Conservation (phyloP, 2,797 vertebrate genomes). For the Tokudaia tokunoshimensis region DNA sequence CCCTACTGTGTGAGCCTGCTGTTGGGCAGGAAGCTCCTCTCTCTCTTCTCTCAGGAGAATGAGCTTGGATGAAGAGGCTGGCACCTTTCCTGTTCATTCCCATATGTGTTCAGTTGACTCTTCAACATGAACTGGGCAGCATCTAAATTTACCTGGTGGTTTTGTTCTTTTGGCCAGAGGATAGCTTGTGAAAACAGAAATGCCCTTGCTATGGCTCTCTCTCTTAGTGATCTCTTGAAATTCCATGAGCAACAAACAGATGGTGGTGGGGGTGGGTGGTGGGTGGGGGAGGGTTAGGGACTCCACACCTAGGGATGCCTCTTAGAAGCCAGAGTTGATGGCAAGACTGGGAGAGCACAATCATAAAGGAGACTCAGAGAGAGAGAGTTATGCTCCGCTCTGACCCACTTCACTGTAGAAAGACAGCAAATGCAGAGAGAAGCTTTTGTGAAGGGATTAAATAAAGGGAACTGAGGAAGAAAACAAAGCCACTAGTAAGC, state of each 20-base stretch:
- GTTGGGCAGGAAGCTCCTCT: conserved; percentile 56
- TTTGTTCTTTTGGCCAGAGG: conserved; percentile 30
- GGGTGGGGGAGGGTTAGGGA: too few species aligned
- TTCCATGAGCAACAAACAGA: background rate
- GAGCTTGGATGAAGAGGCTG: conserved; percentile 54
- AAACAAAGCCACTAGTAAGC: conserved; percentile 3
- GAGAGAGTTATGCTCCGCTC: background rate
- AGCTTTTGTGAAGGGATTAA: conserved; percentile 31
- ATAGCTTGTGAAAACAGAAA: conserved; percentile 51
- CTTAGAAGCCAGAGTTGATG: background rate
- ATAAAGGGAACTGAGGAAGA: background rate
- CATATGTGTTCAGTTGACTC: conserved; percentile 53
- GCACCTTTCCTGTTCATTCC: conserved; percentile 34
- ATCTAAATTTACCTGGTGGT: conserved; percentile 47
- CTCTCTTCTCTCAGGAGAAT: conserved; percentile 44
- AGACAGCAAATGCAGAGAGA: background rate
- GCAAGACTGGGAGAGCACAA: background rate
- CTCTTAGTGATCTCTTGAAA: conserved; percentile 17
- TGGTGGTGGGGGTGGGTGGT: too few species aligned
- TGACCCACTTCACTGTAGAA: background rate
- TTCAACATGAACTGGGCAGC: conserved; percentile 21
- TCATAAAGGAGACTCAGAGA: background rate
- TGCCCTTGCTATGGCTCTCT: background rate
- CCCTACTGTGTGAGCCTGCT: conserved; percentile 57
- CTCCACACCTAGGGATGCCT: background rate